A percentile compares a stretch with the other conserved stretches of the same genome.
Evolutionary conservation across 2,888 invertebrate genomes (phyloP).

Genomic region (Phragmatobia fuliginosa): DNA sequence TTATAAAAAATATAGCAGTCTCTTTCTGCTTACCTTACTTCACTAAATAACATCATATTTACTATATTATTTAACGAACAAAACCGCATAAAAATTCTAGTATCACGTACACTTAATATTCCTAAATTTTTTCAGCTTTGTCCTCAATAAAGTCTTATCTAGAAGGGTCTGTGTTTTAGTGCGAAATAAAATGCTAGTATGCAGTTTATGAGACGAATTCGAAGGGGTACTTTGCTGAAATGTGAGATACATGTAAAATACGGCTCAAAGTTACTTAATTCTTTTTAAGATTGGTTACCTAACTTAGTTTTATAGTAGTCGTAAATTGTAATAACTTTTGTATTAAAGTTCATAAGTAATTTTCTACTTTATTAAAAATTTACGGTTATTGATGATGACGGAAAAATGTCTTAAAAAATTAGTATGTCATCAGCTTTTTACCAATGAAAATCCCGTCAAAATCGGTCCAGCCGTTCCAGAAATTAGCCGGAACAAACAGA

Average conservation of each 20-base stretch:
- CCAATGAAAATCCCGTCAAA: too few relatives aligned
- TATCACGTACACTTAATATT: conserved; percentile 14
- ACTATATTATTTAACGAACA: neutral
- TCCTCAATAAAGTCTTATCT: conserved; percentile 48
- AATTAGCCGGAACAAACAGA: too few relatives aligned
- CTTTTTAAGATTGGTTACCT: neutral
- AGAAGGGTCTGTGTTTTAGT: conserved; percentile 49
- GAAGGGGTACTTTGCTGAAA: conserved; percentile 25
- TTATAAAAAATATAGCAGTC: too few relatives aligned
- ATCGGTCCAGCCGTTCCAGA: too few relatives aligned
- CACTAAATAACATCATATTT: neutral
- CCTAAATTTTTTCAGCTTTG: conserved; percentile 37
- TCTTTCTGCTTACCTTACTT: neutral
- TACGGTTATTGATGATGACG: too few relatives aligned
- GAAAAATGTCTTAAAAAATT: too few relatives aligned
- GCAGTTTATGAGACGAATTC: conserved; percentile 51
- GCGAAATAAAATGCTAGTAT: conserved; percentile 50
- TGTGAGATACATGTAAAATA: conserved; percentile 40
- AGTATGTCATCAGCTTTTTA: too few relatives aligned
- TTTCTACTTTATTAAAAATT: too few relatives aligned
- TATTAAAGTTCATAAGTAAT: too few relatives aligned
- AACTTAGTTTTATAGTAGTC: neutral
- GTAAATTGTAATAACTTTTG: too few relatives aligned
- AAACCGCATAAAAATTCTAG: neutral
- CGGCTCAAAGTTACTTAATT: neutral